Evolutionary conservation across 2,888 invertebrate genomes (phyloP).

Genomic region (Eupithecia tripunctaria): DNA sequence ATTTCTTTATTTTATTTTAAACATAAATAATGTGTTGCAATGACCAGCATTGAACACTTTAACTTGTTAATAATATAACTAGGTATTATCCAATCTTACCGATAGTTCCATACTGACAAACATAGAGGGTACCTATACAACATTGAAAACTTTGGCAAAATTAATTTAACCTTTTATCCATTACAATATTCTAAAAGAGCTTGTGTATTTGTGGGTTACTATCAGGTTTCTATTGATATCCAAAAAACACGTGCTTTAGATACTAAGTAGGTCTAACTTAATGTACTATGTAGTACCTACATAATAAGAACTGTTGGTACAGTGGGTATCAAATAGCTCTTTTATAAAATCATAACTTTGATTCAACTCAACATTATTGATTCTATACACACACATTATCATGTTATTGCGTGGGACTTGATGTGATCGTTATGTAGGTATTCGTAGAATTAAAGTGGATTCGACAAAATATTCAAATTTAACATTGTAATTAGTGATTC

Average conservation of each 20-base stretch:
- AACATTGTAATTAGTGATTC: not conserved
- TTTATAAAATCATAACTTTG: not conserved
- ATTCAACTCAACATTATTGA: not conserved
- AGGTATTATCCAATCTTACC: conserved; percentile 80
- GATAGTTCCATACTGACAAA: conserved; percentile 78
- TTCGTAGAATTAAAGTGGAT: not conserved
- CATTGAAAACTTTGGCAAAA: conserved; percentile 71
- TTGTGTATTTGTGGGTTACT: conserved; percentile 35
- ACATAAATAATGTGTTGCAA: conserved; percentile 84
- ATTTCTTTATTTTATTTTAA: conserved; percentile 72
- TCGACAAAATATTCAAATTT: not conserved
- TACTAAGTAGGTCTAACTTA: conserved; percentile 2
- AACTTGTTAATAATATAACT: conserved; percentile 80
- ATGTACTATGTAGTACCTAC: not conserved
- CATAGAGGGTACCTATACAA: conserved; percentile 63
- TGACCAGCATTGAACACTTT: conserved; percentile 84
- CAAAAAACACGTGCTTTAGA: not conserved
- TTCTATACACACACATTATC: not conserved
- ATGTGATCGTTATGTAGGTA: conserved; percentile 20
- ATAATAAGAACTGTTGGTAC: not conserved
- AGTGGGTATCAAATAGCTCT: not conserved
- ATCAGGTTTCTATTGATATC: conserved; percentile 37
- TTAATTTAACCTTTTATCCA: conserved; percentile 47
- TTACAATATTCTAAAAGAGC: conserved; percentile 54
- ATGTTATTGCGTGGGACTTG: not conserved